Evolutionary conservation across 2,113 vertebrate species (phyloP).

Genomic region (Microcebus tavaratra): DNA sequence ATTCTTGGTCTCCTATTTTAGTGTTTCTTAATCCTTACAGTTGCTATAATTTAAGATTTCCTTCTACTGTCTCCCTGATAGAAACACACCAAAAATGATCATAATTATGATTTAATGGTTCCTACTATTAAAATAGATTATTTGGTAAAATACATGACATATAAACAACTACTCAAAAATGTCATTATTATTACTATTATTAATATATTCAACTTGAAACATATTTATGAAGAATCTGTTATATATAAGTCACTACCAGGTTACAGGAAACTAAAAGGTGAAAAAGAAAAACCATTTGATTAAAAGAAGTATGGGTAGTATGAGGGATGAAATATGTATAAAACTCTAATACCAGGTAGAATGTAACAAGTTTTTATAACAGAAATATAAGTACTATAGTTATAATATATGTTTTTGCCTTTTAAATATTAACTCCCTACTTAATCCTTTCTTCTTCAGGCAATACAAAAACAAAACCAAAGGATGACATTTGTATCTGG

Average conservation of each 20-base stretch:
- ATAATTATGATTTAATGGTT: background rate
- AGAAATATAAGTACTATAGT: background rate
- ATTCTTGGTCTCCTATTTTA: background rate
- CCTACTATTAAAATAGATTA: background rate
- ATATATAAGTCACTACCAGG: background rate
- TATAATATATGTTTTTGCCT: background rate
- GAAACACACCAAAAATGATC: background rate
- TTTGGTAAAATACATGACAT: background rate
- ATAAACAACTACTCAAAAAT: background rate
- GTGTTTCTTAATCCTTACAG: background rate
- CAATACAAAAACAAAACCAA: conserved; percentile 34
- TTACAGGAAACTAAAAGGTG: background rate
- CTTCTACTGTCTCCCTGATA: background rate
- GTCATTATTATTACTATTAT: background rate
- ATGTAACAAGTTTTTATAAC: background rate
- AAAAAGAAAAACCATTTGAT: background rate
- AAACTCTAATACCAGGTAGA: background rate
- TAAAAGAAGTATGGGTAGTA: background rate
- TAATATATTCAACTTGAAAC: background rate
- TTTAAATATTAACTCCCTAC: conserved; percentile 25
- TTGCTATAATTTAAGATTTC: background rate
- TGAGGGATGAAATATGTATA: background rate
- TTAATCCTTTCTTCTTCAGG: background rate
- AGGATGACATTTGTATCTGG: background rate
- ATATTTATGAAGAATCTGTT: background rate